phyloP scores from a whole-genome alignment of 2,113 vertebrate species.

The Aviceda subcristata region DNA sequence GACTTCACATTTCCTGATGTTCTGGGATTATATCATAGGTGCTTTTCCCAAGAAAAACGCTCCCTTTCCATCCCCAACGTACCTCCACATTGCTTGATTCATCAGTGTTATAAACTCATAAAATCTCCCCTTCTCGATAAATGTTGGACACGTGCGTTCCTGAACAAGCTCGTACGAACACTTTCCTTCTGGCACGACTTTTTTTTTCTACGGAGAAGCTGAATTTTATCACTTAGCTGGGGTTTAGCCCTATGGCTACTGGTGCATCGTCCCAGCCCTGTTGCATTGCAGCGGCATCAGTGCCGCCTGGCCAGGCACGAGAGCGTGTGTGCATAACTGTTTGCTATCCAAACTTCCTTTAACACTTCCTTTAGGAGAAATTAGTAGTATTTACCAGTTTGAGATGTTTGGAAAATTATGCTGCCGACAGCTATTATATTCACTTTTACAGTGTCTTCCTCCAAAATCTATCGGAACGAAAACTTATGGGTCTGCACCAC shows the following conservation, averaged over 20 bases:
- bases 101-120: background rate
- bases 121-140: background rate
- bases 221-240: background rate
- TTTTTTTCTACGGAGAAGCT: background rate
- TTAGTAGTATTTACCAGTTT: background rate
- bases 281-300: background rate
- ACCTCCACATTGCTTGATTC: background rate
- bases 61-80: background rate
- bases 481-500: background rate
- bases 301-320: background rate
- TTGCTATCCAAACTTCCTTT: background rate
- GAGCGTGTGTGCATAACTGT: background rate
- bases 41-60: background rate
- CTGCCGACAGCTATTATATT: background rate
- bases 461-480: background rate
- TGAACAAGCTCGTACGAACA: accelerated
- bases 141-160: accelerated
- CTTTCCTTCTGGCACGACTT: background rate
- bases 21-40: background rate
- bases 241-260: background rate
- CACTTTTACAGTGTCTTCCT: conserved; percentile 5
- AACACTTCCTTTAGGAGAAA: background rate
- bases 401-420: background rate
- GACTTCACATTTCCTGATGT: background rate
- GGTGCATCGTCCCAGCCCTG: background rate